Evolutionary conservation across 2,888 invertebrate genomes (phyloP).

Genomic region (Eudiplozoon nipponicum): DNA sequence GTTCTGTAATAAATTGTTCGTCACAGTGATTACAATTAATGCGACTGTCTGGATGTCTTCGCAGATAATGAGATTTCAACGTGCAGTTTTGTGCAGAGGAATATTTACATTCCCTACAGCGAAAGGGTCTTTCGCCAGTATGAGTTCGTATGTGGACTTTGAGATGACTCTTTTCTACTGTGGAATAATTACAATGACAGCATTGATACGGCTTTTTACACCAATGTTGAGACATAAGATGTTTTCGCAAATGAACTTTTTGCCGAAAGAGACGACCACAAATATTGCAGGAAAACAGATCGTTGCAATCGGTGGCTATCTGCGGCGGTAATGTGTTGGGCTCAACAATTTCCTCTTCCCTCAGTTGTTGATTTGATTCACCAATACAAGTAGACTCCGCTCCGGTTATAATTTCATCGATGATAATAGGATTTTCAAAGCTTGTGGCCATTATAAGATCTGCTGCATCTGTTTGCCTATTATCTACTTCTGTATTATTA

Average conservation of each 20-base stretch:
- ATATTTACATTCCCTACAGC: slow-evolving; percentile 25
- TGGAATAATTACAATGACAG: slow-evolving; percentile 26
- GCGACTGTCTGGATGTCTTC: slow-evolving; percentile 22
- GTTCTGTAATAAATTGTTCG: slow-evolving; percentile 14
- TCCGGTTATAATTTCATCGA: too few species aligned
- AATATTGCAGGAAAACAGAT: slow-evolving; percentile 22
- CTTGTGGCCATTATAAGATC: too few species aligned
- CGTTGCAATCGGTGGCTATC: too few species aligned
- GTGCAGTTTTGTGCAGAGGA: slow-evolving; percentile 27
- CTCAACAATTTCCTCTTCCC: too few species aligned
- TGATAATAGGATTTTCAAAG: too few species aligned
- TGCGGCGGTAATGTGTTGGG: too few species aligned
- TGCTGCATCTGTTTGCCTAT: too few species aligned
- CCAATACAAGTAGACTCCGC: too few species aligned
- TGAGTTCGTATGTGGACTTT: slow-evolving; percentile 26
- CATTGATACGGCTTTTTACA: slow-evolving; percentile 25
- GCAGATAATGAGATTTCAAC: slow-evolving; percentile 24
- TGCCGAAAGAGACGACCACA: slow-evolving; percentile 26
- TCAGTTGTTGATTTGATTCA: too few species aligned
- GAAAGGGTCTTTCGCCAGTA: slow-evolving; percentile 27
- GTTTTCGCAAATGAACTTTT: slow-evolving; percentile 26
- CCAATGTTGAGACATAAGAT: slow-evolving; percentile 20
- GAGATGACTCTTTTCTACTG: slow-evolving; percentile 26
- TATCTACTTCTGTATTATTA: too few species aligned
- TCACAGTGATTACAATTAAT: slow-evolving; percentile 13